These are phyloP conservation scores for Oegoconia quadripuncta DNA, from an alignment of 2,888 invertebrate species.

Conservation along the genomic window DNA sequence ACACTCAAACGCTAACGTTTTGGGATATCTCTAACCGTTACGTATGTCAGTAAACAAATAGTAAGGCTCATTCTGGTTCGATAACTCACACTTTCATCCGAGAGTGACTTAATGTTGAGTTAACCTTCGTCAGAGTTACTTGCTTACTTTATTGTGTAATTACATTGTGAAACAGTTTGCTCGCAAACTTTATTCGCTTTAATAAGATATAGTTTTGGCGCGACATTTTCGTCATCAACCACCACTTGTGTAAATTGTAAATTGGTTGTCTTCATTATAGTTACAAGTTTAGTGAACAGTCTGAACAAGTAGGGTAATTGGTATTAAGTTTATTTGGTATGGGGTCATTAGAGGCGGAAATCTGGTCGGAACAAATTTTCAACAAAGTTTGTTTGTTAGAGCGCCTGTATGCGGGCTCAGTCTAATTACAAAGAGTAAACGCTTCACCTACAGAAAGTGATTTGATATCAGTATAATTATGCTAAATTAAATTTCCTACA, in stretches of 20 bases:
- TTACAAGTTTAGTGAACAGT: constrained; percentile 36
- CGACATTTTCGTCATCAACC: too few relatives aligned
- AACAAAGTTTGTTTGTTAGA: constrained; percentile 38
- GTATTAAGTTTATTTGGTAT: constrained; percentile 53
- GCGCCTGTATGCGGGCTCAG: constrained; percentile 38
- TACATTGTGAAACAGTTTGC: neutral
- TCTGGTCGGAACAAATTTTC: constrained; percentile 40
- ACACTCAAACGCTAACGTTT: neutral
- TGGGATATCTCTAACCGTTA: too few relatives aligned
- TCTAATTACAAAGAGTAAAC: constrained; percentile 33
- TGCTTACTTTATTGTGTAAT: neutral
- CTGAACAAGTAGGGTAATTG: constrained; percentile 39
- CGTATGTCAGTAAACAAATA: too few relatives aligned
- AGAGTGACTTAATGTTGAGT: too few relatives aligned
- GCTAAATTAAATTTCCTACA: too few relatives aligned
- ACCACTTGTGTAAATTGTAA: constrained; percentile 7
- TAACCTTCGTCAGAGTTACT: too few relatives aligned
- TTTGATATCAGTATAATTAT: too few relatives aligned
- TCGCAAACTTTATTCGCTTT: neutral
- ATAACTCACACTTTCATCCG: too few relatives aligned
- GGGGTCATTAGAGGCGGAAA: constrained; percentile 41
- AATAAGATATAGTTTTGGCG: too few relatives aligned
- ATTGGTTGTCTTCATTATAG: constrained; percentile 35
- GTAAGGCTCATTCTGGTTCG: too few relatives aligned
- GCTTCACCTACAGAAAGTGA: too few relatives aligned